A percentile compares a stretch with the other conserved stretches of the same genome.
These are phyloP conservation scores for Eucera pruinosa DNA, from an alignment of 2,888 invertebrate genomes.

Conservation along the genomic window DNA sequence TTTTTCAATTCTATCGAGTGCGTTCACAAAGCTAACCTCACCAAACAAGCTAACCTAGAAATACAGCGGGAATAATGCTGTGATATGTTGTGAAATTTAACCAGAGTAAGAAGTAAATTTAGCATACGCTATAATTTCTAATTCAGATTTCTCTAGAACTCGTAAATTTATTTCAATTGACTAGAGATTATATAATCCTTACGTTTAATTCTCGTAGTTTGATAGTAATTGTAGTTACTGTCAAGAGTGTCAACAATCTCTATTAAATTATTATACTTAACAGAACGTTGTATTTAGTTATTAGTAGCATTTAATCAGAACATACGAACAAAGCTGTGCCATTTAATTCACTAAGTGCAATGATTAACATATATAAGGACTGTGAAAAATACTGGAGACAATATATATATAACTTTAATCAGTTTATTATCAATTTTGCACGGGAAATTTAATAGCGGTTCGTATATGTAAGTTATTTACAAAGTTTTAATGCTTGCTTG, in stretches of 20 bases:
- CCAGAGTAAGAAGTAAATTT: constrained; percentile 36
- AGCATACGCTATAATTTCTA: constrained; percentile 36
- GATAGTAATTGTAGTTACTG: constrained; percentile 55
- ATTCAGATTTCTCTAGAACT: constrained; percentile 14
- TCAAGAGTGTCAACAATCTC: constrained; percentile 68
- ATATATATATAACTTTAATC: constrained; percentile 1
- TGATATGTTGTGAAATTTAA: constrained; percentile 56
- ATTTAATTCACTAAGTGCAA: constrained; percentile 12
- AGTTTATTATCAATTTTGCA: neutral
- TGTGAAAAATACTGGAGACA: neutral
- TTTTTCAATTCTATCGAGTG: constrained; percentile 23
- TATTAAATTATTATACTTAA: constrained; percentile 34
- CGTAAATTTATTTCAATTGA: constrained; percentile 33
- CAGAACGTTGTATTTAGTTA: constrained; percentile 16
- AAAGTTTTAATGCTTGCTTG: neutral
- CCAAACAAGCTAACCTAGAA: constrained; percentile 82
- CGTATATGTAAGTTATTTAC: neutral
- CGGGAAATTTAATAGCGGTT: neutral
- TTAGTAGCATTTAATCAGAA: neutral
- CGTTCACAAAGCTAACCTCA: constrained; percentile 74
- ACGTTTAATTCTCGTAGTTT: constrained; percentile 34
- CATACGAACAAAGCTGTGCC: neutral
- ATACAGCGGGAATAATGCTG: constrained; percentile 48
- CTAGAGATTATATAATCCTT: constrained; percentile 54
- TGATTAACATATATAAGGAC: neutral